Base-by-base conservation (phyloP, 2,113 vertebrate genomes). In the Parotia lawesii region DNA sequence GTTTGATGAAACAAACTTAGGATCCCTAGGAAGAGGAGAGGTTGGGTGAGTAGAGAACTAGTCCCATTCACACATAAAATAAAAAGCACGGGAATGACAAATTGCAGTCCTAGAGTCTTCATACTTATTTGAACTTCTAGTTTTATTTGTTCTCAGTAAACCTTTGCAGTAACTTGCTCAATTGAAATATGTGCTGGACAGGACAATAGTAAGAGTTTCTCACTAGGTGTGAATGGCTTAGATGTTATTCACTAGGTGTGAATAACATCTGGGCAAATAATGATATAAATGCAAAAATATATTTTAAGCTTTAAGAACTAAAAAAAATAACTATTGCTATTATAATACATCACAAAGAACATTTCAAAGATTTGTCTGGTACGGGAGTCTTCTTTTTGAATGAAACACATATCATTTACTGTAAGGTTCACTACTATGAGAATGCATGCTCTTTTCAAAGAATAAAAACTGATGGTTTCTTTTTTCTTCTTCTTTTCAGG, bases 401-500 rank as follows among this genome's bases (percentile, higher is more conserved):
- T 54, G 29, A 69, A 82, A 45, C 4, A 6, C 3, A 18, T 10
- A 5, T 53, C 0, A 2, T 53, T 77, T 91, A 31, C 42, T 20
- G 1, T 51, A 64, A 78, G 48, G 53, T 27, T 78, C 5, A 0
- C 42, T 85, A 40, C 50, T 27, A n/a, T 29, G 10, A 81, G 65
- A 56, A 56, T 11, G 31, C 25, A 10, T 74, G 5, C 14, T 28
- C 9, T 58, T 90, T 67, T 64, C 53, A 28, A 86, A 70, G 47
- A 66, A 29, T 45, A 47, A 57, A 54, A 95, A 31, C 47, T 91
- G 27, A 83, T 50, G 17, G 5, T 87, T 5, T 35, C 57, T 62
- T 92, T 17, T 70, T 81, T 51, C 14, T 87, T 84, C 21, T 87
- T 74, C 56, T 90, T 93, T 94, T 38, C 95, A 99, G 99, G 99